A percentile compares a stretch with the other conserved stretches of the same genome.
phyloP scores from a whole-genome alignment of 2,888 invertebrate genomes.

The Cantharis rustica region DNA sequence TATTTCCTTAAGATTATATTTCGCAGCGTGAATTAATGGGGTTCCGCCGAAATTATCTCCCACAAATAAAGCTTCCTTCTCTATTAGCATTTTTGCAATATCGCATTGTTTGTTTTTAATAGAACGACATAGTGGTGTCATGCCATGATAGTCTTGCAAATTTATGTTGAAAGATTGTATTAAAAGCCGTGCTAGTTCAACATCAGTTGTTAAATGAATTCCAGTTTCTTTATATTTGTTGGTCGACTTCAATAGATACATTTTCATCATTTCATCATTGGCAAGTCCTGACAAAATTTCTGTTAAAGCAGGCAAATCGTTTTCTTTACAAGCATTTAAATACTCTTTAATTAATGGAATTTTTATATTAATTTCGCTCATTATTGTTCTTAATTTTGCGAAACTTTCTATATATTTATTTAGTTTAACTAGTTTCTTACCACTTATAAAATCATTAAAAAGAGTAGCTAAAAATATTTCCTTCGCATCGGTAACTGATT shows the following conservation, averaged over 20 bases:
- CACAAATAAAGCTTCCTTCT: background rate
- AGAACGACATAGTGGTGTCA: conserved; percentile 22
- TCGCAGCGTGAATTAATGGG: conserved; percentile 16
- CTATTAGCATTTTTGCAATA: conserved; percentile 5
- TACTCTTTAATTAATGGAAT: background rate
- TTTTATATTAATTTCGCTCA: background rate
- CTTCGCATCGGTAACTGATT: background rate
- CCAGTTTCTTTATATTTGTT: conserved; percentile 13
- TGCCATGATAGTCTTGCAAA: conserved; percentile 16
- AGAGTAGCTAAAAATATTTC: conserved; percentile 7
- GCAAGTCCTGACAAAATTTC: background rate
- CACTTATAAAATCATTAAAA: background rate
- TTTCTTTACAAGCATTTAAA: conserved; percentile 5
- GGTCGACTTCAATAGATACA: conserved; percentile 7
- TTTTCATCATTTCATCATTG: conserved; percentile 6
- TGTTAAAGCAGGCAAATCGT: background rate
- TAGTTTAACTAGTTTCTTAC: background rate
- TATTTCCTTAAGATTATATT: conserved; percentile 2
- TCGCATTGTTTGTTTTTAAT: conserved; percentile 1
- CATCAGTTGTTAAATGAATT: conserved; percentile 11
- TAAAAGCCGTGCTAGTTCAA: conserved; percentile 1
- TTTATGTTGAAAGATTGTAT: conserved; percentile 6
- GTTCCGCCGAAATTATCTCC: background rate
- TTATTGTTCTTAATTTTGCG: background rate
- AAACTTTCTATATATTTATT: background rate